Evolutionary conservation across 2,113 vertebrate genomes (phyloP).

Genomic region (Mohoua ochrocephala): DNA sequence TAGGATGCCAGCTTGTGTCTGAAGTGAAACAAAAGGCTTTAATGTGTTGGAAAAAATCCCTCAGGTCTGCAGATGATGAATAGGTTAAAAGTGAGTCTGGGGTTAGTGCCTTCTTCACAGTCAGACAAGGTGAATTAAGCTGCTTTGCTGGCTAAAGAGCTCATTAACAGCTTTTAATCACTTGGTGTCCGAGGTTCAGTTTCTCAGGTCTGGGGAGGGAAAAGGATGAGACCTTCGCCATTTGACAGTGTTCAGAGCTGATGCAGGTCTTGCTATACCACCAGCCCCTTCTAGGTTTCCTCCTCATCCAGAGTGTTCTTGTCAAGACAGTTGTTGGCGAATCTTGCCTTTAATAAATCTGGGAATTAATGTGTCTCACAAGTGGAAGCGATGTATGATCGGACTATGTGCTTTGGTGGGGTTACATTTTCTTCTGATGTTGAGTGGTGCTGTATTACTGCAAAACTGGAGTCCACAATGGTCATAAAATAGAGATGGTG

Average conservation of each 20-base stretch:
- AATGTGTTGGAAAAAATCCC: neutral
- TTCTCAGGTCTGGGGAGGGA: neutral
- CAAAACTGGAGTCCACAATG: neutral
- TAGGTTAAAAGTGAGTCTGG: neutral
- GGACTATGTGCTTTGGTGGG: neutral
- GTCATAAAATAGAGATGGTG: neutral
- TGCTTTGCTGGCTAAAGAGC: neutral
- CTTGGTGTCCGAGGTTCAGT: neutral
- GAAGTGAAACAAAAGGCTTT: neutral
- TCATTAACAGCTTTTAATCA: neutral
- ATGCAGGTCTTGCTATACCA: neutral
- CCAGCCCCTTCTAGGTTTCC: neutral
- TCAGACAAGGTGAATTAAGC: neutral
- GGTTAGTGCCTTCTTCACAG: neutral
- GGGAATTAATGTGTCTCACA: neutral
- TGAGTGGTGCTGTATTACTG: neutral
- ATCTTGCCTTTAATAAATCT: neutral
- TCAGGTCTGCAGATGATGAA: neutral
- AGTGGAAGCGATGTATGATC: neutral
- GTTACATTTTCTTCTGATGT: neutral
- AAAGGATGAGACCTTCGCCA: neutral
- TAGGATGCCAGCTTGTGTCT: neutral
- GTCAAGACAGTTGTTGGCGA: neutral
- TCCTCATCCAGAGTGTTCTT: neutral
- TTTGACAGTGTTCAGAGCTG: neutral